A percentile compares a stretch with the other conserved stretches of the same genome.
phyloP scores from a whole-genome alignment of 2,113 vertebrate species.

The Rhea americana region DNA sequence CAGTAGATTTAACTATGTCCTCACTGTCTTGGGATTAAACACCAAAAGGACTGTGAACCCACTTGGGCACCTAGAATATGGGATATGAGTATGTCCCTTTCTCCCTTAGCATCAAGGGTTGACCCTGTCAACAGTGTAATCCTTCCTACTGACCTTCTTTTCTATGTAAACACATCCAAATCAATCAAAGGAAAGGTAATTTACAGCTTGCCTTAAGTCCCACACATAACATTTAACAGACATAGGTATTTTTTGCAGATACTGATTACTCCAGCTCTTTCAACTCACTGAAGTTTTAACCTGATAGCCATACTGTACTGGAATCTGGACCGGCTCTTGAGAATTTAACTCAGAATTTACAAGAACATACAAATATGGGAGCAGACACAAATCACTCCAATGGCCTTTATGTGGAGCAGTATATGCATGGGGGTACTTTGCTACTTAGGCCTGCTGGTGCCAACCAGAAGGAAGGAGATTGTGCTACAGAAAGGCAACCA shows the following conservation, averaged over 20 bases:
- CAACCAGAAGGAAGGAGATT: not conserved
- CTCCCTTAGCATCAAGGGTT: not conserved
- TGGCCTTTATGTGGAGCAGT: not conserved
- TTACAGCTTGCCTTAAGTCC: not conserved
- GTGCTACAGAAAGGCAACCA: not conserved
- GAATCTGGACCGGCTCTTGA: not conserved
- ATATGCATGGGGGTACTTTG: not conserved
- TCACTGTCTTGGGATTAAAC: not conserved
- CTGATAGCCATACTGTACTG: not conserved
- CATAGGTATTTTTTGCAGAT: accelerated
- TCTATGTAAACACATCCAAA: not conserved
- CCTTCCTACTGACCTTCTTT: not conserved
- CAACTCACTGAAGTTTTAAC: not conserved
- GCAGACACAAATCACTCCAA: not conserved
- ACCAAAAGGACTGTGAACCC: not conserved
- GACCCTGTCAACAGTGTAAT: not conserved
- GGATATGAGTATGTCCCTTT: not conserved
- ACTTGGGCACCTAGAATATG: not conserved
- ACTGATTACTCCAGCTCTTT: not conserved
- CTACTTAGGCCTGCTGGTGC: not conserved
- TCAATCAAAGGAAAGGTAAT: not conserved
- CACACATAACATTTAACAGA: not conserved
- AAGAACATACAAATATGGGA: not conserved
- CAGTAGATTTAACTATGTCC: not conserved
- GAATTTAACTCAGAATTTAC: not conserved